These are phyloP conservation scores for Thymelicus acteon DNA, from an alignment of 2,888 invertebrate species.

Conservation along the genomic window DNA sequence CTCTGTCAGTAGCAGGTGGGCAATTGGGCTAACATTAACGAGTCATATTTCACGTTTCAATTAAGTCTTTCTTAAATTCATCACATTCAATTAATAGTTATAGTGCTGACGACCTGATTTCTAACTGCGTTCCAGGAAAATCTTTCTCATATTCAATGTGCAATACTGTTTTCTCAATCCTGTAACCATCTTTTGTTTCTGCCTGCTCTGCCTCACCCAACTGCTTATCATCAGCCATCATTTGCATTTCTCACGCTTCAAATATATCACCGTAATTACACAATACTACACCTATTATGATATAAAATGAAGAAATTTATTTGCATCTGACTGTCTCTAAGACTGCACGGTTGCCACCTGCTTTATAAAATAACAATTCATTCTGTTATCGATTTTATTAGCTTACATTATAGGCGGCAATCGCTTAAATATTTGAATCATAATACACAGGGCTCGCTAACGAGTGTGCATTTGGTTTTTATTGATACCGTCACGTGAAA, in stretches of 20 bases:
- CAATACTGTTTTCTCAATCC: too few relatives aligned
- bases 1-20: too few relatives aligned
- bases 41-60: too few relatives aligned
- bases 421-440: constrained; percentile 43
- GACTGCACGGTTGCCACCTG: neutral
- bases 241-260: neutral
- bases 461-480: constrained; percentile 37
- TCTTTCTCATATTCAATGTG: too few relatives aligned
- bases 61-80: too few relatives aligned
- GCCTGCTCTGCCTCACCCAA: too few relatives aligned
- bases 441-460: neutral
- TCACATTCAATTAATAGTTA: too few relatives aligned
- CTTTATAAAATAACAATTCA: neutral
- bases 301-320: neutral
- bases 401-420: constrained; percentile 36
- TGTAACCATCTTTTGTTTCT: too few relatives aligned
- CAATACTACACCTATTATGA: neutral
- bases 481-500: constrained; percentile 52
- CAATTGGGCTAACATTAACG: too few relatives aligned
- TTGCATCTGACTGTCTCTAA: neutral
- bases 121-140: too few relatives aligned
- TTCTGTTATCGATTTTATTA: constrained; percentile 12
- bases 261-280: neutral
- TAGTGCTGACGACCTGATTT: too few relatives aligned
- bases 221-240: neutral